Evolutionary conservation across 2,113 vertebrate species (phyloP), one percentile per base, ranked within the genome.

Genomic region (Connochaetes taurinus): DNA sequence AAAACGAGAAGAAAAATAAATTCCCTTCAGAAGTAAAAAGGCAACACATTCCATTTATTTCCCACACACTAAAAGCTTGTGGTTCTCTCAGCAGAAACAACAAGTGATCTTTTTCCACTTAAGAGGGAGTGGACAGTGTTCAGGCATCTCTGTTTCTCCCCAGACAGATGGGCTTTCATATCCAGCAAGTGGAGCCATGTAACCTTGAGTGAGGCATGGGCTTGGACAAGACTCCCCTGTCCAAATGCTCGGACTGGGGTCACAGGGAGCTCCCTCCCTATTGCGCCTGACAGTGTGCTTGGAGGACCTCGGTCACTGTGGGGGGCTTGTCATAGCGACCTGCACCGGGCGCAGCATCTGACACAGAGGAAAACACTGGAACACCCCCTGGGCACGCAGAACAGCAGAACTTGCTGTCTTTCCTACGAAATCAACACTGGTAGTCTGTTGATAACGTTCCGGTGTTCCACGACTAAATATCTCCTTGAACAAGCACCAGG

Each of bases 281-380:
- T 0, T 0, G 4, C 21, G 5, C 3, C 1, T 7, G 15, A 29
- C 2, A 0, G 0, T 7, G n/a, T 1, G 4, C 74, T 45, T 9
- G 7, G 45, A 93, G 29, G 47, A 57, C 27, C 43, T 14, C 7
- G 14, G 21, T n/a, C 36, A 7, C 4, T 21, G 21, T 1, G 3
- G 82, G 50, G 29, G 2, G 0, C 1, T 53, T 31, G 50, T 81
- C 94, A 36, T 7, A 23, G 58, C 0, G 4, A 86, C 16, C 31
- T 10, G 17, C 8, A 1, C 57, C 21, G 15, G 31, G 45, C 36
- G 14, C 17, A 53, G 23, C 40, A 19, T 43, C 43, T 43, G 67
- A 17, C 33, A 17, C 3, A 11, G 33, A n/a, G 19, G 25, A 14
- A 71, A 16, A 53, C 78, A 23, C 31, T 4, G 52, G 43, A 19